phyloP scores from a whole-genome alignment of 1,140 invertebrate species.

The Atta cephalotes region DNA sequence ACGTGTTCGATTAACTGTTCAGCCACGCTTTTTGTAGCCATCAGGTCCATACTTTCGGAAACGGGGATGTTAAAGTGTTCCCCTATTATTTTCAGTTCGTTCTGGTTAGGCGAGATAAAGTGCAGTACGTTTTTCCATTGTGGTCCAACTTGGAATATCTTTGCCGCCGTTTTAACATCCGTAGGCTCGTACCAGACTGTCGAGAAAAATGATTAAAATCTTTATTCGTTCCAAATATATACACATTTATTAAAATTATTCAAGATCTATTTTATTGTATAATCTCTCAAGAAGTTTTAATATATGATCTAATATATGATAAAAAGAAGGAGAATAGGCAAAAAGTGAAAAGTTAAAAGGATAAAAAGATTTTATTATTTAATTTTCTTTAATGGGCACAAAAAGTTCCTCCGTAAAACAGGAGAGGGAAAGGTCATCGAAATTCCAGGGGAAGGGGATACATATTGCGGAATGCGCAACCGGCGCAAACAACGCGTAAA shows the following conservation, averaged over 20 bases:
- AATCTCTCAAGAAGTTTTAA: too few relatives aligned
- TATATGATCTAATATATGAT: too few relatives aligned
- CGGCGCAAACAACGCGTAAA: too few relatives aligned
- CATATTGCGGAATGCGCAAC: not conserved
- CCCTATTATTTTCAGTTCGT: slow-evolving; percentile 86
- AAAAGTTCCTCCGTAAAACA: not conserved
- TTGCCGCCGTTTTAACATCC: slow-evolving; percentile 86
- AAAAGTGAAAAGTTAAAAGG: not conserved
- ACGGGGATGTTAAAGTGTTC: slow-evolving; percentile 77
- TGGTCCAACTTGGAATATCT: slow-evolving; percentile 85
- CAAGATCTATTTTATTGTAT: not conserved
- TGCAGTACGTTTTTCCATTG: slow-evolving; percentile 83
- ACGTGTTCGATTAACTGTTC: slow-evolving; percentile 78
- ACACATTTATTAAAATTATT: not conserved
- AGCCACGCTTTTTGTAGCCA: slow-evolving; percentile 69
- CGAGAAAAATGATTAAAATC: slow-evolving; percentile 53
- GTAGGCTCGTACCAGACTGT: slow-evolving; percentile 90
- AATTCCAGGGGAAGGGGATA: not conserved
- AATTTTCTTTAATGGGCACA: not conserved
- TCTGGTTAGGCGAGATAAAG: slow-evolving; percentile 88
- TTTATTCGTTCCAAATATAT: not conserved
- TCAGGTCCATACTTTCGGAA: slow-evolving; percentile 57
- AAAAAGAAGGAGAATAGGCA: not conserved
- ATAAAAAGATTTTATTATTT: not conserved
- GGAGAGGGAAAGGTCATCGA: not conserved